Conservation (phyloP, 2,113 vertebrate genomes). For the Ceuthmochares aereus region DNA sequence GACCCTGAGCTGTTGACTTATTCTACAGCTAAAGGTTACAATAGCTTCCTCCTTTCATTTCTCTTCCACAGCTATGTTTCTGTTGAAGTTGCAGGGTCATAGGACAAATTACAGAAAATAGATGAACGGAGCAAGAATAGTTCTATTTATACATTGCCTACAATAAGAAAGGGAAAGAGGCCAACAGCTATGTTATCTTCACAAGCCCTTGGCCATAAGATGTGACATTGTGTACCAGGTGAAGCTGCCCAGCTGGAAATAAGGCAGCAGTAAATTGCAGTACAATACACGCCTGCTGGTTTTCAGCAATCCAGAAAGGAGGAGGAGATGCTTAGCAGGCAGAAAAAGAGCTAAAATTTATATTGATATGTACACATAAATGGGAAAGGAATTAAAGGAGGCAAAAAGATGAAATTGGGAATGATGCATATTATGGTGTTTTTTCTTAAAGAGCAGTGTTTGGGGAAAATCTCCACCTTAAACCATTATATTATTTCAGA, state of each 20-base stretch:
- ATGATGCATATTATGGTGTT: rapidly evolving
- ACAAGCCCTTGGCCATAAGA: rapidly evolving
- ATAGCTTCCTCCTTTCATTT: not conserved
- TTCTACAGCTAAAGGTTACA: not conserved
- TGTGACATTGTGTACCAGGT: not conserved
- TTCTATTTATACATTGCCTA: not conserved
- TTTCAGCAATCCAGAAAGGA: not conserved
- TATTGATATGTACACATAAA: no score
- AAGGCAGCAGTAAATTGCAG: not conserved
- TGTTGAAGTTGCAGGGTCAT: not conserved
- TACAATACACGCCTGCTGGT: not conserved
- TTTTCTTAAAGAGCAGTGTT: not conserved
- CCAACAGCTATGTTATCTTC: not conserved
- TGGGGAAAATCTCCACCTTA: not conserved
- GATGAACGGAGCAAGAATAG: not conserved
- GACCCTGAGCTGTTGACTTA: not conserved
- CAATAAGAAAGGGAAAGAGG: not conserved
- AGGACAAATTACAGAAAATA: not conserved
- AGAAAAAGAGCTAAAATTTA: not conserved
- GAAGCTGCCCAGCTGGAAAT: not conserved
- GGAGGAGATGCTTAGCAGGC: not conserved
- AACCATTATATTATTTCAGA: not conserved
- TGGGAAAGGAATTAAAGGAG: not conserved
- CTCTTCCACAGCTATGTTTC: not conserved
- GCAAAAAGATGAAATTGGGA: not conserved